Evolutionary conservation across 1,140 invertebrate genomes (phyloP), one percentile per base, ranked within the genome.

Genomic region (Musca domestica): DNA sequence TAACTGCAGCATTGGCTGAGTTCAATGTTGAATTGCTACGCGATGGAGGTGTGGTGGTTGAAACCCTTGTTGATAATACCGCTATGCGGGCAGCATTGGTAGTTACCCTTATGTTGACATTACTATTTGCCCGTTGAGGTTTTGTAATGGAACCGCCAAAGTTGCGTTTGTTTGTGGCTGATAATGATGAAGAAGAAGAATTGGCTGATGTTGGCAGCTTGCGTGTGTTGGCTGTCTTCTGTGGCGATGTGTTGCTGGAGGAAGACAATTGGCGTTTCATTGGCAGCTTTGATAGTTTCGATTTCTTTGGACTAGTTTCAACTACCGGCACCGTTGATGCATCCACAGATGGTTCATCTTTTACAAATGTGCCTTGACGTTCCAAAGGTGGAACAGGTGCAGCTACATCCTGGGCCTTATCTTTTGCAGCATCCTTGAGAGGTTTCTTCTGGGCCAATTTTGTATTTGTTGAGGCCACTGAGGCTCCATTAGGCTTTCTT

Each of bases 361-460:
- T 95, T 0, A 92, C 92, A 76, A 95, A 95, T 0, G 94, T 95
- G 22, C 92, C 92, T 79, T 95, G 93, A 47, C 93, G 86, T 64
- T 91, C 90, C 9, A 91, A 75, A 1, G 87, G 64, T 1, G 87
- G 66, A 83, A 63, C 81, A 83, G 72, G 52, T 1, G 30, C 25
- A 2, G 15, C n/a, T n/a, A 9, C 20, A 2, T 48, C 19, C 22
- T 51, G 34, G 56, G 30, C 64, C 34, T 66, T 56, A 3, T 12
- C 22, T 5, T 27, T 56, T 2, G 14, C 10, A 15, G 34, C n/a
- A 3, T 49, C 41, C 19, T 70, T 64, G 19, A 47, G 19, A 54
- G n/a, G 73, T 66, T 74, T 68, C 10, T 61, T 30, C 27, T 74
- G 64, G 1, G 76, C 64, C 73, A 73, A 81, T 58, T 70, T 75